Base-by-base conservation (phyloP, 2,113 vertebrate genomes). In the Xiphias gladius region DNA sequence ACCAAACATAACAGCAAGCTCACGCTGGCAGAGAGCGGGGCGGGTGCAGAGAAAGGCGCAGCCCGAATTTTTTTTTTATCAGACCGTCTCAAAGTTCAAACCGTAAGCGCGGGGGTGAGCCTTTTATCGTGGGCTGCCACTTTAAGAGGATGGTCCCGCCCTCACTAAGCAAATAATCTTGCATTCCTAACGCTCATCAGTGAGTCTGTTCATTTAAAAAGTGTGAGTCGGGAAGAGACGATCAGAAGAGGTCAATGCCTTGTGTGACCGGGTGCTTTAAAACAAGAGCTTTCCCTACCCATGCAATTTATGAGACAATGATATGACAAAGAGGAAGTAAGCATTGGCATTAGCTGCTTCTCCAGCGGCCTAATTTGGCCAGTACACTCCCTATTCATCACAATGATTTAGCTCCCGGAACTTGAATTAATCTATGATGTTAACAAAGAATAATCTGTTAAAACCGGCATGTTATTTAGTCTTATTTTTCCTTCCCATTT, bases 51-150 rank as follows among this genome's bases (percentile, higher is more conserved):
- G 20, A 17, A 14, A 20, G n/a, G 7, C 1, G 9, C 0, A 12
- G 3, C 2, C 17, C n/a, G 17, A 22, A n/a, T n/a, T n/a, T n/a
- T n/a, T n/a, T n/a, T n/a, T 20, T 55, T 67, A 22, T 70, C 5
- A 77, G 69, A 66, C 2, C 28, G 6, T 86, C 5, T 67, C 71
- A 86, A 75, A 12, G 85, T 85, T 82, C 37, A 87, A 70, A 32
- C 26, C 6, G 32, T 5, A 26, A 48, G 39, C 55, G 61, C 3
- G 58, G 69, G 46, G 69, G 46, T 59, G 62, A 77, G 50, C 20
- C 32, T 78, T 19, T 86, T 72, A 78, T 62, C 65, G 16, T 52
- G 35, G 64, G 43, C 1, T 35, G 6, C 1, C 16, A 14, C 58
- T 30, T 20, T 14, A 11, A 24, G 32, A 67, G 50, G 64, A 86